Percentiles rank a stretch among this genome's conserved stretches.
Conservation (phyloP, 2,113 vertebrate genomes). For the Planiliza haematocheilus region DNA sequence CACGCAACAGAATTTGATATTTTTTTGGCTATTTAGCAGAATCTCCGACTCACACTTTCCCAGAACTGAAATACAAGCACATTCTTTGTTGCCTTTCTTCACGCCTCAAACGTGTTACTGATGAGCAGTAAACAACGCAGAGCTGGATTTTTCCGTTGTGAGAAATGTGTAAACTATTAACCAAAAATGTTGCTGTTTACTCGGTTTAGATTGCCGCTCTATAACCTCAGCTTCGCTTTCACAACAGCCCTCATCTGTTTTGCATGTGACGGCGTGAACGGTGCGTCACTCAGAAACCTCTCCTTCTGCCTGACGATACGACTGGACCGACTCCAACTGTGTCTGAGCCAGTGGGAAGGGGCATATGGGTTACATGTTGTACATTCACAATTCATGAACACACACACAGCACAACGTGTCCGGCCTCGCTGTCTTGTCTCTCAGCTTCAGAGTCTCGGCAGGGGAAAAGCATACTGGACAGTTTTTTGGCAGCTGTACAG, state of each 20-base stretch:
- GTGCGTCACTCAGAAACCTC: neutral
- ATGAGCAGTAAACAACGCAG: no score
- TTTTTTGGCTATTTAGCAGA: no score
- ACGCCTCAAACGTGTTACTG: no score
- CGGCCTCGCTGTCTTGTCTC: constrained; percentile 14
- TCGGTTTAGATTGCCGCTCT: neutral
- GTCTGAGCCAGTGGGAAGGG: neutral
- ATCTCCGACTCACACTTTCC: no score
- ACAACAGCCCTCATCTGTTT: neutral
- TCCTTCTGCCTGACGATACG: neutral
- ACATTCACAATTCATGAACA: constrained; percentile 5
- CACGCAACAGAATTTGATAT: no score
- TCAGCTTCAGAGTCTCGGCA: constrained; percentile 14
- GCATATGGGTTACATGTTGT: constrained; percentile 1
- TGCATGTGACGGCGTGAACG: neutral
- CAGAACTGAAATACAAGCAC: no score
- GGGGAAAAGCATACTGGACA: constrained; percentile 55
- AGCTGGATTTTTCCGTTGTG: no score
- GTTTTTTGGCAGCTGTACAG: constrained; percentile 74
- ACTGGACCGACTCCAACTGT: neutral
- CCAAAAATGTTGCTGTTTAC: constrained; percentile 4
- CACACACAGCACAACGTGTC: neutral
- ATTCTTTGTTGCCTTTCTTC: no score
- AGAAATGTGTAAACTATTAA: constrained; percentile 51
- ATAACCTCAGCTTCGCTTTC: neutral